Conservation (phyloP, 1,140 invertebrate genomes). For the Cylas formicarius region DNA sequence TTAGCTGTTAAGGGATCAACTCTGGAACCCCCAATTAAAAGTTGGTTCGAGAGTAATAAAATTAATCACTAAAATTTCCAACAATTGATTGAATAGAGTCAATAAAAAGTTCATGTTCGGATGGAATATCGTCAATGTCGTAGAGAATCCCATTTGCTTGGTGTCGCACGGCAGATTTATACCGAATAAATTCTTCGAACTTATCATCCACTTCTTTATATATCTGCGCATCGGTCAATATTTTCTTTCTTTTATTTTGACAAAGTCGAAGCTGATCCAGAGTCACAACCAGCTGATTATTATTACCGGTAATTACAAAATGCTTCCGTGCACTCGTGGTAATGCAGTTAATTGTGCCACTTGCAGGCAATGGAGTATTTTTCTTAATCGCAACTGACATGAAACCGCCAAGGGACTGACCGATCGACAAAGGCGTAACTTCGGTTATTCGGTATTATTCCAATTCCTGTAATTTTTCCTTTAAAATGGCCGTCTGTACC, state of each 20-base stretch:
- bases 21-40: too few species aligned
- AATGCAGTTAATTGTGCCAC: slow-evolving; percentile 20
- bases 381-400: slow-evolving; percentile 12
- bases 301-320: slow-evolving; percentile 15
- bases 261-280: slow-evolving; percentile 8
- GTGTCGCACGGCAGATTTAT: too few species aligned
- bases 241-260: slow-evolving; percentile 2
- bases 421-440: slow-evolving; percentile 21
- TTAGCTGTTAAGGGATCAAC: too few species aligned
- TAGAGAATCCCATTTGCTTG: too few species aligned
- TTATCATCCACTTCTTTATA: slow-evolving; percentile 6
- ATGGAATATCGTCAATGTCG: too few species aligned
- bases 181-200: slow-evolving; percentile 7
- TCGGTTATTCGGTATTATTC: slow-evolving; percentile 18
- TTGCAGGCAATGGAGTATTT: slow-evolving; percentile 24
- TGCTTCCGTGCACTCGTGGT: slow-evolving; percentile 22
- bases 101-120: too few species aligned
- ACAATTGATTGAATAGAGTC: too few species aligned
- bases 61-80: too few species aligned
- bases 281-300: slow-evolving; percentile 8
- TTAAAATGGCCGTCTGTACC: slow-evolving; percentile 18
- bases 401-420: slow-evolving; percentile 8
- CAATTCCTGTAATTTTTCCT: slow-evolving; percentile 2
- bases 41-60: too few species aligned
- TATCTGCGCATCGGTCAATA: background rate